phyloP scores from a whole-genome alignment of 2,113 vertebrate genomes.

The Tenrec ecaudatus region DNA sequence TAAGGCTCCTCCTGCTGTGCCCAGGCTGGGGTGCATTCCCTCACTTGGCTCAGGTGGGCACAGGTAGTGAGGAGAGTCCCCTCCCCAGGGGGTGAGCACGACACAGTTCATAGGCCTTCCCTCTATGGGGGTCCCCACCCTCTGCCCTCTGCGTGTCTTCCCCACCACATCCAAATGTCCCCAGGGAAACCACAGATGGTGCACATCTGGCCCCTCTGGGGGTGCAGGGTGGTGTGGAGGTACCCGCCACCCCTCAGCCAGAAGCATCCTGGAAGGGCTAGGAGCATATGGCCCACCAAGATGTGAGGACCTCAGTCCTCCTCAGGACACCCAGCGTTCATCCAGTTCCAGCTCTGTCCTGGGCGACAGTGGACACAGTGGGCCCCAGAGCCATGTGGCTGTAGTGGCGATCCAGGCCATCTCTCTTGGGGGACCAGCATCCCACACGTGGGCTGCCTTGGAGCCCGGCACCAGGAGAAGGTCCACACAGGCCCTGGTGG shows the following conservation, averaged over 20 bases:
- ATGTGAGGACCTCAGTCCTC: constrained; percentile 48
- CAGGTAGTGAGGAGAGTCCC: not conserved
- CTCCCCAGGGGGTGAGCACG: not conserved
- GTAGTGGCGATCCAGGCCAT: too few species aligned
- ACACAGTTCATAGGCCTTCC: not conserved
- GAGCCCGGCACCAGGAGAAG: not conserved
- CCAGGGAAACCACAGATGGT: not conserved
- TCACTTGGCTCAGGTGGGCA: accelerated
- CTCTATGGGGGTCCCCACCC: not conserved
- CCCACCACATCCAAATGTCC: not conserved
- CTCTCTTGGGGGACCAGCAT: too few species aligned
- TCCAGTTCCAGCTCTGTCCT: not conserved
- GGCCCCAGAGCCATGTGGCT: not conserved
- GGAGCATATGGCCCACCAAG: constrained; percentile 2
- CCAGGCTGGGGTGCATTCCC: not conserved
- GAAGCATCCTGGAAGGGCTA: constrained; percentile 66
- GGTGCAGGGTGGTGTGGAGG: not conserved
- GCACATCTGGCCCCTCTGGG: not conserved
- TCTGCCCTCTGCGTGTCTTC: not conserved
- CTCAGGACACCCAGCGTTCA: not conserved
- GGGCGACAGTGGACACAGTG: not conserved
- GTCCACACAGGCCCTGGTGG: not conserved
- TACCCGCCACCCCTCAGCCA: constrained; percentile 49
- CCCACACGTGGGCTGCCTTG: not conserved
- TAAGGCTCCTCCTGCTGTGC: accelerated